Evolutionary conservation across 2,113 vertebrate species (phyloP).

Genomic region (Rallus limicola): DNA sequence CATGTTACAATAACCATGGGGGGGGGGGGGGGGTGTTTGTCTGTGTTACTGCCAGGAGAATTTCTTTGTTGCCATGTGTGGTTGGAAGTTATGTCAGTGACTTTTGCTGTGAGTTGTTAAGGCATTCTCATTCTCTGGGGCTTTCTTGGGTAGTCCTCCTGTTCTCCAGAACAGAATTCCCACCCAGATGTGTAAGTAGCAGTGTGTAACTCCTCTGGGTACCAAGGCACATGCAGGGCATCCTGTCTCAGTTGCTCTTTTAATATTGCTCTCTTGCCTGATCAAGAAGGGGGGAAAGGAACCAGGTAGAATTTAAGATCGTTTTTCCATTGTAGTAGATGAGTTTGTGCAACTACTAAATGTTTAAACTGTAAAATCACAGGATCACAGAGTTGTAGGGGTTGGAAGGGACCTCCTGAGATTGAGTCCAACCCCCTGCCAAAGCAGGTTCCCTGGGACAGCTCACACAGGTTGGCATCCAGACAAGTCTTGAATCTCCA

Average conservation of each 20-base stretch:
- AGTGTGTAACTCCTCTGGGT: fast-evolving
- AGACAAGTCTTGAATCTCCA: too few species aligned
- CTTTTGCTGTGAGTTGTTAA: not conserved
- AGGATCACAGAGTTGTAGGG: too few species aligned
- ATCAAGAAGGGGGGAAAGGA: not conserved
- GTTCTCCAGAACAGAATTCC: not conserved
- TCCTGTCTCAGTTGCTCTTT: not conserved
- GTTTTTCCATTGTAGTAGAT: not conserved
- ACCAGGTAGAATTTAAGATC: not conserved
- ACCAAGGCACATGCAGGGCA: fast-evolving
- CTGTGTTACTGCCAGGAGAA: not conserved
- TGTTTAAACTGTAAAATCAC: not conserved
- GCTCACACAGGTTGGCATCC: too few species aligned
- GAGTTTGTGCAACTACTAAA: not conserved
- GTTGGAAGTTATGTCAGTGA: not conserved
- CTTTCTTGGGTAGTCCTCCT: not conserved
- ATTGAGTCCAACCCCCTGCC: too few species aligned
- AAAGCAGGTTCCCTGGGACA: too few species aligned
- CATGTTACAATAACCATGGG: not conserved
- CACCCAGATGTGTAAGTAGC: not conserved
- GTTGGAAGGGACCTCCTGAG: too few species aligned
- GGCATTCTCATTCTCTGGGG: not conserved
- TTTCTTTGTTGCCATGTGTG: not conserved
- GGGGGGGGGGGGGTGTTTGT: not conserved
- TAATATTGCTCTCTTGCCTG: not conserved